A percentile compares a stretch with the other conserved stretches of the same genome.
These are phyloP conservation scores for Myiotriccus ornatus DNA, from an alignment of 2,797 vertebrate genomes.

Conservation along the genomic window DNA sequence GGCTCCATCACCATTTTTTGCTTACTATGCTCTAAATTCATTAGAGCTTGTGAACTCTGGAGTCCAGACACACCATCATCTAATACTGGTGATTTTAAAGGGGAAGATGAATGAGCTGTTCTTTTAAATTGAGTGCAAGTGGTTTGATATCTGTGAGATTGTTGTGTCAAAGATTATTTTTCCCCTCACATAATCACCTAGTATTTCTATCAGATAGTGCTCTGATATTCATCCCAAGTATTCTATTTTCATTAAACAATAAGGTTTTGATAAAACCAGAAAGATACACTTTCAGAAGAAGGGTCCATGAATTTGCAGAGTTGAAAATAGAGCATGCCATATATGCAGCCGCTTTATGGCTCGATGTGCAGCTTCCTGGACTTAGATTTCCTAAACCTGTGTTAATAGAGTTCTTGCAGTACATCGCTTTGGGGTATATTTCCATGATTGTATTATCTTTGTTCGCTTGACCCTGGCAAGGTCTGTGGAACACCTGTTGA, in stretches of 20 bases:
- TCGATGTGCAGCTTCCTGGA: not conserved
- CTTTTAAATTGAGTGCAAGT: not conserved
- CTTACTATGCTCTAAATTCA: not conserved
- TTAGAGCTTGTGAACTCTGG: not conserved
- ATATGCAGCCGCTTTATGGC: accelerated
- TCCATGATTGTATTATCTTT: not conserved
- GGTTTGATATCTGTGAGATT: not conserved
- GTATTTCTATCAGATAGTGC: not conserved
- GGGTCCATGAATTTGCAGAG: not conserved
- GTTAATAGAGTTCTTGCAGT: not conserved
- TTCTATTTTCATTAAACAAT: not conserved
- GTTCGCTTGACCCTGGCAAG: not conserved
- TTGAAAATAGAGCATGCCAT: not conserved
- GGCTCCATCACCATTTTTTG: not conserved
- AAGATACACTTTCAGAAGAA: not conserved
- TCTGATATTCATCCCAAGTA: not conserved
- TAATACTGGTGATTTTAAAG: not conserved
- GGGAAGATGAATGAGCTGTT: not conserved
- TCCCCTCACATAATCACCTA: not conserved
- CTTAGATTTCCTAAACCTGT: not conserved
- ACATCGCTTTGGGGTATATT: not conserved
- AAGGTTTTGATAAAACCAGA: not conserved
- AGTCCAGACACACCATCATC: not conserved
- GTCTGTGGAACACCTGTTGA: not conserved
- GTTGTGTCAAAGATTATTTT: not conserved